Conservation (phyloP, 2,797 vertebrate species). For the Chrysocyon brachyurus region DNA sequence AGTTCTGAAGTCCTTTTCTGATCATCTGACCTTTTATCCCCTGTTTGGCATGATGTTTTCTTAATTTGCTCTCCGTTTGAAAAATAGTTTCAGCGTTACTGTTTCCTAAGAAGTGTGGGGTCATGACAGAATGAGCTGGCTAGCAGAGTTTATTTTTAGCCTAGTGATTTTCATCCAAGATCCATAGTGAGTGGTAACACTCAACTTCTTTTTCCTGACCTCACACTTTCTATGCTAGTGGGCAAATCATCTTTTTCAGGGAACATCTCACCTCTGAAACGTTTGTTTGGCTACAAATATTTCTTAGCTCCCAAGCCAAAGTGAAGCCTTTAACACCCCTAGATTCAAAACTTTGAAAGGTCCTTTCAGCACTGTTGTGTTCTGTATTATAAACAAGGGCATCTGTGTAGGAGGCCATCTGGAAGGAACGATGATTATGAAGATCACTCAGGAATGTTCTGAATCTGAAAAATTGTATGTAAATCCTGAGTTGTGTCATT, state of each 20-base stretch:
- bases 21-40: constrained; percentile 25
- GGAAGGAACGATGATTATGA: constrained; percentile 14
- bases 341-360: neutral
- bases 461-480: constrained; percentile 19
- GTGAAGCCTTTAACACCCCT: neutral
- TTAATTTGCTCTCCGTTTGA: constrained; percentile 50
- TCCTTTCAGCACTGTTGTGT: neutral
- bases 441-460: constrained; percentile 5
- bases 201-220: constrained; percentile 6
- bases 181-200: neutral
- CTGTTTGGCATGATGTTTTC: neutral
- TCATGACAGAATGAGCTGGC: constrained; percentile 46
- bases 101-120: constrained; percentile 28
- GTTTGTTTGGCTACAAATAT: constrained; percentile 1
- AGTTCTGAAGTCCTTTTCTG: constrained; percentile 46
- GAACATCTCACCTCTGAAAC: neutral
- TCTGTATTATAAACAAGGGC: neutral
- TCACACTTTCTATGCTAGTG: neutral
- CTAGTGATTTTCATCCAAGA: constrained; percentile 18
- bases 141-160: constrained; percentile 63
- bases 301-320: constrained; percentile 19
- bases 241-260: neutral
- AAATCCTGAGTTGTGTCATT: neutral
- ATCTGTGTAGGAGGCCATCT: neutral
- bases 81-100: constrained; percentile 53